Evolutionary conservation across 2,113 vertebrate species (phyloP).

Genomic region (Cricetomys ansorgei): DNA sequence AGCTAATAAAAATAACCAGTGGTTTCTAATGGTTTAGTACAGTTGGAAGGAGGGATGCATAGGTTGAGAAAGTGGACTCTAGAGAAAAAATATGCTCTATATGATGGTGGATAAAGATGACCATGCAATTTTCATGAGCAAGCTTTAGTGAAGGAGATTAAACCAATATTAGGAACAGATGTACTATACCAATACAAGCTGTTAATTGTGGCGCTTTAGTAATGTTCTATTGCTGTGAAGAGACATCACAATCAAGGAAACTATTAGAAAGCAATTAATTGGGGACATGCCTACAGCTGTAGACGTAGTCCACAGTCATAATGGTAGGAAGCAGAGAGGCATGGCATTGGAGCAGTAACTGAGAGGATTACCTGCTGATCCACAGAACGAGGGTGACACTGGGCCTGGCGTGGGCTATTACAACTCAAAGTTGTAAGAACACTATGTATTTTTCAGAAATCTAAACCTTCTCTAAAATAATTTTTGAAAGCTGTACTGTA

Average conservation of each 20-base stretch:
- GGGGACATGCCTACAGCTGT: neutral
- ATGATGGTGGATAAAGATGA: too few relatives aligned
- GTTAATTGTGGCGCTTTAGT: neutral
- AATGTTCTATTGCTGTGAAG: neutral
- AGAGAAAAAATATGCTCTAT: neutral
- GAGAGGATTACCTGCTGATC: neutral
- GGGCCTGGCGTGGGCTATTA: neutral
- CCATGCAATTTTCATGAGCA: neutral
- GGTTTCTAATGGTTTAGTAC: neutral
- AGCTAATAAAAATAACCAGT: neutral
- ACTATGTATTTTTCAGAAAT: neutral
- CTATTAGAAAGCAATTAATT: neutral
- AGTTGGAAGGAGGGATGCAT: neutral
- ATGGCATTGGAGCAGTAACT: neutral
- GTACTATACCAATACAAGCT: neutral
- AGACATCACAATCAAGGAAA: neutral
- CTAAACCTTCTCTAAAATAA: neutral
- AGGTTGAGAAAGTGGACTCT: neutral
- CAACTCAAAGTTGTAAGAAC: neutral
- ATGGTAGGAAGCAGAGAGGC: neutral
- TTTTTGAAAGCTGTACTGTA: too few relatives aligned
- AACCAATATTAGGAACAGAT: neutral
- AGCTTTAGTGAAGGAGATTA: neutral
- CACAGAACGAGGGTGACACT: neutral
- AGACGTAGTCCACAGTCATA: neutral